Base-by-base conservation (phyloP, 2,888 invertebrate species). In the Tenthredo amoena region DNA sequence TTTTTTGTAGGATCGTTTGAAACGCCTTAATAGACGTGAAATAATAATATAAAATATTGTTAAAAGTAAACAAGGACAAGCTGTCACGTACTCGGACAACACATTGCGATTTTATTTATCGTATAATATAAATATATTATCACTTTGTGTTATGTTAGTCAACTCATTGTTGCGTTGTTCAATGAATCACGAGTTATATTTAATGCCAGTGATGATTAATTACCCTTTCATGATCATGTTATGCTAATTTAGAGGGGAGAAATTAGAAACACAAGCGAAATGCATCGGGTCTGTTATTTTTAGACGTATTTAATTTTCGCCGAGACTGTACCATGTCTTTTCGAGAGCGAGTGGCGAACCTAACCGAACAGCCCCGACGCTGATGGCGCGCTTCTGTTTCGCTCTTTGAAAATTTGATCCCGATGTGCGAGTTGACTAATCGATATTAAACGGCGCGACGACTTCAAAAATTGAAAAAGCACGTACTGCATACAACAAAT, bases 141-240 rank as follows among this genome's bases (percentile, higher is more conserved):
- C 62, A 26, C 62, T 21, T 26, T 62, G 4, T 26, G 9, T 62
- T 62, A 26, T 12, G 26, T 62, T 62, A 62, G 62, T 62, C 62
- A 62, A 12, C 62, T 62, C 21, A 62, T 21, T 21, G 21, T 62
- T 26, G 26, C 62, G 12, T n/a, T 2, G 10, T 71, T 37, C 34
- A n/a, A 31, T 71, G 71, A 76, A 76, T 76, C 76, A 47, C 47
- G 18, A 40, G 12, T 76, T 47, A 58, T 58, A 79, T 26, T n/a
- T 26, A 26, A 15, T 55, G 26, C 15, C 37, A 15, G 43, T 18
- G 62, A 62, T 26, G 55, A 55, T 79, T 21, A 79, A 43, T 55
- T 79, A 58, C 58, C 37, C 5, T 79, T 58, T 58, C 2, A 58
- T 58, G n/a, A 79, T 55, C 79, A 79, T 79, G 26, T 58, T 79